A percentile compares a stretch with the other conserved stretches of the same genome.
Evolutionary conservation across 2,888 invertebrate species (phyloP).

Genomic region (Loripinus fragilis): DNA sequence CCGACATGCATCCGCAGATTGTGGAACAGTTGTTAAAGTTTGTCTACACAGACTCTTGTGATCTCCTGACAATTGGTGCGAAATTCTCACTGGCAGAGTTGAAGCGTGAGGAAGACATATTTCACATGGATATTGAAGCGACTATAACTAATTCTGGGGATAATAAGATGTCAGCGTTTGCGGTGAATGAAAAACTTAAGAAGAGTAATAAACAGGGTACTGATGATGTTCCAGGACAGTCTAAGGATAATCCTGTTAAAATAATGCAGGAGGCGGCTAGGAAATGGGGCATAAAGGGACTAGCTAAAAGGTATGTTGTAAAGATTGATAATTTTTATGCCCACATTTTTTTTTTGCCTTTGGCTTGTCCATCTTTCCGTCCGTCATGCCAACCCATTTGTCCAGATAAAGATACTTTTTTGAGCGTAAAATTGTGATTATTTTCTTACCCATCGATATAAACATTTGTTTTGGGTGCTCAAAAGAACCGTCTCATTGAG

Average conservation of each 20-base stretch:
- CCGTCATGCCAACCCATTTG: too few relatives aligned
- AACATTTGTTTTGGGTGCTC: too few relatives aligned
- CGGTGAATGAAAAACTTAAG: conserved; percentile 61
- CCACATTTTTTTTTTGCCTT: too few relatives aligned
- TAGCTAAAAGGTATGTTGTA: conserved; percentile 84
- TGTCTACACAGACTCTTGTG: conserved; percentile 89
- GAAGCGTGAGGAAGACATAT: conserved; percentile 55
- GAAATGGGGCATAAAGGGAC: conserved; percentile 78
- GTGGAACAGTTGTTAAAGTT: conserved; percentile 89
- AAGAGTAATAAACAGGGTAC: conserved; percentile 60
- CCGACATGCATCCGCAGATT: conserved; percentile 87
- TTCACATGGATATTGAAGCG: conserved; percentile 47
- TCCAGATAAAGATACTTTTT: too few relatives aligned
- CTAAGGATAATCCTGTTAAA: conserved; percentile 70
- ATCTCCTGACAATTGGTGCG: conserved; percentile 85
- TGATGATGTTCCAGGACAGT: conserved; percentile 17
- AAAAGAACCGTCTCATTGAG: too few relatives aligned
- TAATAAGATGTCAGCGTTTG: conserved; percentile 66
- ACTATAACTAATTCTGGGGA: not conserved
- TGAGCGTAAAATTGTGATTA: too few relatives aligned
- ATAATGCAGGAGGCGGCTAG: conserved; percentile 77
- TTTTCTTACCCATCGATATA: too few relatives aligned
- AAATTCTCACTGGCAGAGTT: conserved; percentile 73
- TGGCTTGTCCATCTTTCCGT: too few relatives aligned
- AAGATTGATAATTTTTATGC: too few relatives aligned